A percentile compares a stretch with the other conserved stretches of the same genome.
Conservation (phyloP, 2,888 invertebrate species). For the Teinopalpus imperialis region DNA sequence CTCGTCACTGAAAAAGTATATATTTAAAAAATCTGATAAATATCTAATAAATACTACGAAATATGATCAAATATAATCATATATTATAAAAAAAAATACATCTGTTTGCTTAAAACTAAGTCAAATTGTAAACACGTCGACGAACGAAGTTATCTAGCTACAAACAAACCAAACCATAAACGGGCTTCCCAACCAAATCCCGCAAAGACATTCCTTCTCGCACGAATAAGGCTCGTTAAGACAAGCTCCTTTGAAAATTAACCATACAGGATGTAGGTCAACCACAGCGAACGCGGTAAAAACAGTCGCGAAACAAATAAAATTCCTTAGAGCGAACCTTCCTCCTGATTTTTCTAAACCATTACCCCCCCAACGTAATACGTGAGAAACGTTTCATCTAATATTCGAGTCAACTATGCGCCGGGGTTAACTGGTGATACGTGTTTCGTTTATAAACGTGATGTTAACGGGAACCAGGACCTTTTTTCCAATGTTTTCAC, state of each 20-base stretch:
- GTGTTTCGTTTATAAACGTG: slow-evolving; percentile 55
- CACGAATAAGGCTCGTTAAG: slow-evolving; percentile 20
- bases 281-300: slow-evolving; percentile 13
- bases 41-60: no score
- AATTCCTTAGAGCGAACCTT: slow-evolving; percentile 22
- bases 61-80: no score
- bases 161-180: slow-evolving; percentile 16
- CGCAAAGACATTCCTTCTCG: slow-evolving; percentile 11
- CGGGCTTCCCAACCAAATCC: background rate
- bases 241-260: slow-evolving; percentile 13
- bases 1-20: no score
- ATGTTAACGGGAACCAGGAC: slow-evolving; percentile 37
- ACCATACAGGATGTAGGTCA: slow-evolving; percentile 19
- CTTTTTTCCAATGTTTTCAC: slow-evolving; percentile 37
- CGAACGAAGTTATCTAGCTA: background rate
- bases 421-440: slow-evolving; percentile 47
- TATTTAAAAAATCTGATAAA: no score
- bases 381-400: slow-evolving; percentile 41
- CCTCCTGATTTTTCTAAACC: slow-evolving; percentile 53
- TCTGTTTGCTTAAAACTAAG: no score
- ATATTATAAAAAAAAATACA: no score
- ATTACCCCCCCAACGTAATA: slow-evolving; percentile 51
- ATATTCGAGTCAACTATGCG: slow-evolving; percentile 45
- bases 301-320: slow-evolving; percentile 16
- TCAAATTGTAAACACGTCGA: no score